phyloP scores from a whole-genome alignment of 2,113 vertebrate genomes.

The Octodon degus region DNA sequence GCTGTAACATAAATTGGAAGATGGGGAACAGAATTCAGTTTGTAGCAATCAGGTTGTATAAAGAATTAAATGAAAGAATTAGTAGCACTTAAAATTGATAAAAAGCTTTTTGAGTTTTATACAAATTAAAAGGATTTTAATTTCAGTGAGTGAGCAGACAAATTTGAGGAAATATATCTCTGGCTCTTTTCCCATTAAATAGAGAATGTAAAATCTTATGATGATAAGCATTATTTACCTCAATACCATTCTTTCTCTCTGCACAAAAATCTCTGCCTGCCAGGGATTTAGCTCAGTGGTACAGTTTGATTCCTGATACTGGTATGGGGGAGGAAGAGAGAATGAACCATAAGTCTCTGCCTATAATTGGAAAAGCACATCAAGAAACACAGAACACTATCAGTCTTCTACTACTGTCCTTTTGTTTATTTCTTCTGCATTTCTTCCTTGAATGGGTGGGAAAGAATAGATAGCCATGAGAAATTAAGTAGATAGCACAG shows the following conservation, averaged over 20 bases:
- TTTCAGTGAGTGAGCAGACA: not conserved
- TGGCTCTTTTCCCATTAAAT: not conserved
- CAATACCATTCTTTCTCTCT: not conserved
- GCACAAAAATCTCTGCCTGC: not conserved
- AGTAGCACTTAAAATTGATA: not conserved
- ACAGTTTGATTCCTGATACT: too few relatives aligned
- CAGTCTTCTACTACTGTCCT: not conserved
- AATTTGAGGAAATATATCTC: not conserved
- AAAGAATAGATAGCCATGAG: not conserved
- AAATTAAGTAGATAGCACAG: accelerated
- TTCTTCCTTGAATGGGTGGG: not conserved
- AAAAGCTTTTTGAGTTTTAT: not conserved
- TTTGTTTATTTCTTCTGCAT: not conserved
- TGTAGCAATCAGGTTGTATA: not conserved
- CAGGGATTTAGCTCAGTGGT: too few relatives aligned
- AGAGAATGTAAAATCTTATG: not conserved
- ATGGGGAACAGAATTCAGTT: not conserved
- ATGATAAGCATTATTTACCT: not conserved
- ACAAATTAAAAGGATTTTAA: not conserved
- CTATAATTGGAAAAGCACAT: not conserved
- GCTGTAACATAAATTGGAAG: not conserved
- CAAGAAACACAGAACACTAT: not conserved
- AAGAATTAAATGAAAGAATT: not conserved
- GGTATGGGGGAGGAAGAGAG: too few relatives aligned
- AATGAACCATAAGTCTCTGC: not conserved